A percentile compares a stretch with the other conserved stretches of the same genome.
phyloP scores from a whole-genome alignment of 2,113 vertebrate genomes.

The Pipa parva region DNA sequence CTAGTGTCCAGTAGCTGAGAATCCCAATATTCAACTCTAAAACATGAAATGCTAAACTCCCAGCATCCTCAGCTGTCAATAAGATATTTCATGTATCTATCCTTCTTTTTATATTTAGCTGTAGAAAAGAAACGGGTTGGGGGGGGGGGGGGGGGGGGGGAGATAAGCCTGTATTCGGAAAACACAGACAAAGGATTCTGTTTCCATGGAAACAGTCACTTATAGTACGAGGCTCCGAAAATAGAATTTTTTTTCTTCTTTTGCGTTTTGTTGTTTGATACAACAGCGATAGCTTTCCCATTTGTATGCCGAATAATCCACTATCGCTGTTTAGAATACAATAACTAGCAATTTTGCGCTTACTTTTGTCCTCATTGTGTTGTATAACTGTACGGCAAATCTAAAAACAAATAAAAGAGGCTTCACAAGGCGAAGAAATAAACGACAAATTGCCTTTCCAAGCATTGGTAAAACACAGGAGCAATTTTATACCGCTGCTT shows the following conservation, averaged over 20 bases:
- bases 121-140: background rate
- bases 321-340: background rate
- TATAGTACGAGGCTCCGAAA: conserved; percentile 10
- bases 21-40: too few species aligned
- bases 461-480: background rate
- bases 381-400: too few species aligned
- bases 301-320: background rate
- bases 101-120: background rate
- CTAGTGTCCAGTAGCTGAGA: too few species aligned
- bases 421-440: too few species aligned
- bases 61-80: background rate
- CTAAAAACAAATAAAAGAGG: too few species aligned
- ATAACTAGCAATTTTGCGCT: background rate
- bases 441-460: too few species aligned
- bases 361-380: background rate
- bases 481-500: background rate
- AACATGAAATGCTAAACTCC: too few species aligned
- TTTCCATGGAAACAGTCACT: conserved; percentile 23
- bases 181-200: conserved; percentile 34
- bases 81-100: background rate
- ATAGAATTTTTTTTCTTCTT: conserved; percentile 1
- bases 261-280: conserved; percentile 13
- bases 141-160: background rate
- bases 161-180: conserved; percentile 11
- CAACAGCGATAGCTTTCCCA: background rate